Percentiles rank a stretch among this genome's conserved stretches.
Conservation (phyloP, 2,888 invertebrate species). For the Calliphora vomitoria region DNA sequence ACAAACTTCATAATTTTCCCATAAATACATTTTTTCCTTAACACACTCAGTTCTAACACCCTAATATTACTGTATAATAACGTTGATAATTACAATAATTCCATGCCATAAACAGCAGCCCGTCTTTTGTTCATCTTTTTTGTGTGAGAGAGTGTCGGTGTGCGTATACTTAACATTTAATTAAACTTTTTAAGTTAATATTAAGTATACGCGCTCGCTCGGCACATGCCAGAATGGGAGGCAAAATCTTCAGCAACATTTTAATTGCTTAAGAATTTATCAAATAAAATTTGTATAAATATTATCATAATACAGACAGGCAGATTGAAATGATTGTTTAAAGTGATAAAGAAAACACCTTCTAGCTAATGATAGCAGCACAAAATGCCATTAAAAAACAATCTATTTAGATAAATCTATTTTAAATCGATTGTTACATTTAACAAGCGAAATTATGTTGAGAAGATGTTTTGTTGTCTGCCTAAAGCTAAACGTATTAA, state of each 20-base stretch:
- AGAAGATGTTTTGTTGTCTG: not conserved
- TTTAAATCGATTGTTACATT: constrained; percentile 9
- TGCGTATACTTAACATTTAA: constrained; percentile 30
- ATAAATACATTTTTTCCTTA: too few species aligned
- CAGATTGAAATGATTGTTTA: not conserved
- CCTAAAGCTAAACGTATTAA: not conserved
- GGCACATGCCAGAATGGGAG: not conserved
- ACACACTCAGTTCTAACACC: too few species aligned
- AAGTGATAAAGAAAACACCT: not conserved
- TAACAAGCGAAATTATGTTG: not conserved
- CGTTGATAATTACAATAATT: too few species aligned
- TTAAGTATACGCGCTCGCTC: constrained; percentile 6
- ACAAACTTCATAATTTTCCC: too few species aligned
- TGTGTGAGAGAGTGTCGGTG: not conserved
- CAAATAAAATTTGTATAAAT: not conserved
- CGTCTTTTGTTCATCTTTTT: too few species aligned
- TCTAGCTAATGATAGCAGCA: not conserved
- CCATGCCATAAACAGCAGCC: too few species aligned
- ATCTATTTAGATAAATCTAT: not conserved
- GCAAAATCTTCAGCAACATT: not conserved
- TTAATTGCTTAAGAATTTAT: not conserved
- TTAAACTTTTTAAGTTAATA: not conserved
- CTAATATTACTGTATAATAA: too few species aligned
- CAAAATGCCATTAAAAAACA: constrained; percentile 1
- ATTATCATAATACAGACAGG: not conserved